Evolutionary conservation across 1,140 invertebrate genomes (phyloP).

Genomic region (Lamellibrachia luymesi): DNA sequence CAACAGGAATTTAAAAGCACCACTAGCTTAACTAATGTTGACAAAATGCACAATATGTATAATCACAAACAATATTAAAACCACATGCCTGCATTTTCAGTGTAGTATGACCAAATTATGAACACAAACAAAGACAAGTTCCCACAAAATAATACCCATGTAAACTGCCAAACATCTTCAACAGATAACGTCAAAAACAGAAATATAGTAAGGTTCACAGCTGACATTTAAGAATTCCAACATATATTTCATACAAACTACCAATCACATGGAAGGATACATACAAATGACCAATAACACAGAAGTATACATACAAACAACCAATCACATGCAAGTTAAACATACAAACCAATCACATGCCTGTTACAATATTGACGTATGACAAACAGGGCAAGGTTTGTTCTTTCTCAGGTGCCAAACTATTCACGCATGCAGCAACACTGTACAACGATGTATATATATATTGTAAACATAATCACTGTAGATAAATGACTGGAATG

Average conservation of each 20-base stretch:
- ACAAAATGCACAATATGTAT: slow-evolving; percentile 1
- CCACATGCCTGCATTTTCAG: not conserved
- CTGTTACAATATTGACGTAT: not conserved
- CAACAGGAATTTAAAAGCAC: not conserved
- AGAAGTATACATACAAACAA: not conserved
- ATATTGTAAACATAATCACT: not conserved
- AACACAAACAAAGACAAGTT: not conserved
- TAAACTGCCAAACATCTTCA: not conserved
- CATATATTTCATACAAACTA: not conserved
- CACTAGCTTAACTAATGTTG: not conserved
- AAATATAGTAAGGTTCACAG: not conserved
- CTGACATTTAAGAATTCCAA: too few relatives aligned
- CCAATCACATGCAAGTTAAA: not conserved
- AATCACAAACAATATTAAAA: slow-evolving; percentile 2
- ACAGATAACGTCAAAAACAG: not conserved
- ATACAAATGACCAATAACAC: not conserved
- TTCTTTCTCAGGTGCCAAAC: not conserved
- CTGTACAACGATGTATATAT: not conserved
- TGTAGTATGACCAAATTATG: not conserved
- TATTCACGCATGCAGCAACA: not conserved
- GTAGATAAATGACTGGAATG: not conserved
- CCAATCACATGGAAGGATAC: not conserved
- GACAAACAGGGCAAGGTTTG: not conserved
- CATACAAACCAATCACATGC: not conserved
- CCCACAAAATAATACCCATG: not conserved